phyloP scores from a whole-genome alignment of 2,888 invertebrate species.

The Troglohyphantes excavatus region DNA sequence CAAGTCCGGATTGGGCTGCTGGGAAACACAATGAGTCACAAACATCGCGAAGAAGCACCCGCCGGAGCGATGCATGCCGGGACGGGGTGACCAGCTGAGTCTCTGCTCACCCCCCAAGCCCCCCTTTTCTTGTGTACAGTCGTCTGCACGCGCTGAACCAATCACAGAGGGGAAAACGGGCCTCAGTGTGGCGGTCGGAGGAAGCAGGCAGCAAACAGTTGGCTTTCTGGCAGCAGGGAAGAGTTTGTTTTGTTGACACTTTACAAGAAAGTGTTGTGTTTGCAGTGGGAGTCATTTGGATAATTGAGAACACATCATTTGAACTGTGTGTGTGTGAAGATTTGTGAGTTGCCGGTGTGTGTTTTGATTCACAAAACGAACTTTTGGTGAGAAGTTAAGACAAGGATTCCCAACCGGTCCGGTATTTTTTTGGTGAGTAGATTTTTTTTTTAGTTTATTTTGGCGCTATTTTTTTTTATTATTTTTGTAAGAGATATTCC shows the following conservation, averaged over 20 bases:
- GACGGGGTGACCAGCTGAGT: slow-evolving; percentile 71
- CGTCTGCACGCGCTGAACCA: slow-evolving; percentile 66
- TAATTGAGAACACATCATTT: neutral
- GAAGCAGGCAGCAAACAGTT: slow-evolving; percentile 68
- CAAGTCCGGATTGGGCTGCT: neutral
- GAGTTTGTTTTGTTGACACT: slow-evolving; percentile 66
- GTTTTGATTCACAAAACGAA: no score
- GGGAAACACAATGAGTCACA: slow-evolving; percentile 62
- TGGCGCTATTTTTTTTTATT: no score
- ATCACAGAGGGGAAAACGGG: slow-evolving; percentile 65
- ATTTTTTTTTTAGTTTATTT: no score
- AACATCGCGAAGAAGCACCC: slow-evolving; percentile 39
- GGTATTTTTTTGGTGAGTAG: no score
- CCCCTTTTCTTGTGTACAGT: slow-evolving; percentile 11
- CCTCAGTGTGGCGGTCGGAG: slow-evolving; percentile 57
- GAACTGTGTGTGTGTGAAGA: no score
- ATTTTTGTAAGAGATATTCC: no score
- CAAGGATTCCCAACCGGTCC: no score
- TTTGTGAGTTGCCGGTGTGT: neutral
- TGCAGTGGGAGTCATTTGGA: neutral
- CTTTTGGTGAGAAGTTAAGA: neutral
- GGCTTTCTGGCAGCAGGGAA: slow-evolving; percentile 55
- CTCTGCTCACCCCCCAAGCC: slow-evolving; percentile 46
- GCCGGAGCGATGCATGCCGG: slow-evolving; percentile 53
- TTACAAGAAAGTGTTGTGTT: slow-evolving; percentile 26